Base-by-base conservation (phyloP, 1,140 invertebrate genomes). In the Drosophila prosaltans region DNA sequence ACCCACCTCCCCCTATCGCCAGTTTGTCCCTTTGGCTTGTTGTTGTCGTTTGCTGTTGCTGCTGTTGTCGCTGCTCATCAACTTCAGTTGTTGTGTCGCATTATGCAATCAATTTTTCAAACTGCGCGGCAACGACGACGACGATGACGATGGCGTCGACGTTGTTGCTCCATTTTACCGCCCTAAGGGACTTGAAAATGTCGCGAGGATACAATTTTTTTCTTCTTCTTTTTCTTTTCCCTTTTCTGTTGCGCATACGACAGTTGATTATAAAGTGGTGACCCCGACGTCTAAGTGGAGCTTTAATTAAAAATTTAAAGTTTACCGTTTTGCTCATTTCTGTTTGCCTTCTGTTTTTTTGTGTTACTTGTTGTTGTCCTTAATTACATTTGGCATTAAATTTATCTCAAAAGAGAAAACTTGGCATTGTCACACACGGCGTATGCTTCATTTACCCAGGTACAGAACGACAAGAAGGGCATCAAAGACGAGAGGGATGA, bases 51-150 rank as follows among this genome's bases (percentile, higher is more conserved):
- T 16, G 26, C 21, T 45, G n/a, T 24, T 36, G 65, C 62, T 16
- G 69, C 66, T 67, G 48, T 45, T 72, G 74, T 72, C 62, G 75
- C 62, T 62, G 58, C 75, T 78, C 75, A 78, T 78, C 75, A 78
- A 78, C 76, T 78, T 78, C 75, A 73, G 77, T 78, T 79, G 77
- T 71, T 78, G 76, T 67, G 78, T 64, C 78, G 63, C 78, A 80
- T 80, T 80, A 74, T 80, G 78, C 76, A 80, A 80, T 80, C 78
- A 80, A 80, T 80, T 80, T 80, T 80, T 80, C 71, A 80, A 79
- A 78, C 64, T 40, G 28, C 54, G 43, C 69, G 60, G 11, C 73
- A 68, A 30, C 40, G 26, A 24, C 10, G 36, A 41, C 1, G 28
- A 36, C 39, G 24, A 26, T 16, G n/a, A 26, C 21, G 45, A 48